These are phyloP conservation scores for Hafferia zeledoni DNA, from an alignment of 2,797 vertebrate species.

Conservation along the genomic window DNA sequence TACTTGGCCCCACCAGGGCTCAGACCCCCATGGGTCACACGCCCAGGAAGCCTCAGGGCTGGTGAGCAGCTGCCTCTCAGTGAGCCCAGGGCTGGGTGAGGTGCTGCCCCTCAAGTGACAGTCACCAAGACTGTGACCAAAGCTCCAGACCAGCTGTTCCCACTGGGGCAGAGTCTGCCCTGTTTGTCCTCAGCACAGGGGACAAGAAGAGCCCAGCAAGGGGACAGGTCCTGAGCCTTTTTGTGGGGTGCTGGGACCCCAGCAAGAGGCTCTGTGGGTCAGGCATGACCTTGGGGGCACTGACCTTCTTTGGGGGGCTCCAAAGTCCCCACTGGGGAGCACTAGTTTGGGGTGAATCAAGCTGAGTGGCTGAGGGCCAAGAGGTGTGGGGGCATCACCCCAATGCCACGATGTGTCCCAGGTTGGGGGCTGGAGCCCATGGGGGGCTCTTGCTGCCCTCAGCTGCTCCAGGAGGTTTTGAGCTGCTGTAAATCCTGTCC, in stretches of 20 bases:
- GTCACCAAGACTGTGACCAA: not conserved
- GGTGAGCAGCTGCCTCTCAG: fast-evolving
- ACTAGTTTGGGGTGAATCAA: fast-evolving
- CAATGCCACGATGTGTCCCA: fast-evolving
- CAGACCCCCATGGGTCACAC: fast-evolving
- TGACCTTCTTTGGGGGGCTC: not conserved
- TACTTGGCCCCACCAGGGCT: fast-evolving
- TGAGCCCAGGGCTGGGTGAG: not conserved
- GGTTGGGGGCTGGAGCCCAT: fast-evolving
- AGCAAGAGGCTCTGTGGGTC: not conserved
- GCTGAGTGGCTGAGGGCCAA: not conserved
- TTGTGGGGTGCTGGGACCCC: not conserved
- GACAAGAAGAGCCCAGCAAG: not conserved
- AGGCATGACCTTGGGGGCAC: not conserved
- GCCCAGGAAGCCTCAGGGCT: fast-evolving
- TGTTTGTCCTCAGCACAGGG: not conserved
- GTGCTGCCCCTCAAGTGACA: fast-evolving
- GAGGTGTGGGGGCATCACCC: not conserved
- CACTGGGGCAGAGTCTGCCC: fast-evolving
- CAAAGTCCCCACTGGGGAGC: fast-evolving
- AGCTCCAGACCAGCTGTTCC: not conserved
- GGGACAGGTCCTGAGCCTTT: not conserved
- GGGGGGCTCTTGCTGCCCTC: fast-evolving
- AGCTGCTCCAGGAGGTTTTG: not conserved
- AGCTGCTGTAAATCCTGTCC: conserved; percentile 23